Conservation (phyloP, 2,113 vertebrate genomes). For the Varanus salvator region DNA sequence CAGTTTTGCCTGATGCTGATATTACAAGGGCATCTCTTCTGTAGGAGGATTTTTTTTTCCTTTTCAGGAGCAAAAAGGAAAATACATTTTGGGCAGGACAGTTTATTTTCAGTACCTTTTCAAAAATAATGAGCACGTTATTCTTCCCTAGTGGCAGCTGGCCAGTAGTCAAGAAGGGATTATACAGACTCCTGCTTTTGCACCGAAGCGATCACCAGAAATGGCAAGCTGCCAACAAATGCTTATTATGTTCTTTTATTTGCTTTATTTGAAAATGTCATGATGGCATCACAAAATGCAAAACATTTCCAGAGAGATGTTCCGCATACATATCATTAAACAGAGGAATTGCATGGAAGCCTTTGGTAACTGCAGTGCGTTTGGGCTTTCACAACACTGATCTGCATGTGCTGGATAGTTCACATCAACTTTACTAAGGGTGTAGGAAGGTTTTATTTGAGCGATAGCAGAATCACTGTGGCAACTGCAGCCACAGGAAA, state of each 20-base stretch:
- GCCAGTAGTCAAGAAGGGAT: neutral
- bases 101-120: neutral
- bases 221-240: neutral
- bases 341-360: neutral
- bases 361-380: neutral
- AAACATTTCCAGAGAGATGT: neutral
- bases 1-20: neutral
- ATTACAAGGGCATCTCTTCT: neutral
- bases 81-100: neutral
- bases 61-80: neutral
- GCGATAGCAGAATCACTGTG: neutral
- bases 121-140: neutral
- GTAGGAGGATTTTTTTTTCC: neutral
- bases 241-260: neutral
- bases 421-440: neutral
- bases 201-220: neutral
- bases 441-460: neutral
- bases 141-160: no score
- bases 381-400: neutral
- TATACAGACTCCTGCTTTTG: neutral
- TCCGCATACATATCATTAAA: neutral
- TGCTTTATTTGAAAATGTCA: neutral
- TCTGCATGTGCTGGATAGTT: neutral
- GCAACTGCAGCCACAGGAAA: neutral
- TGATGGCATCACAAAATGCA: neutral